Evolutionary conservation across 2,797 vertebrate genomes (phyloP).

Genomic region (Phylloscopus collybita): DNA sequence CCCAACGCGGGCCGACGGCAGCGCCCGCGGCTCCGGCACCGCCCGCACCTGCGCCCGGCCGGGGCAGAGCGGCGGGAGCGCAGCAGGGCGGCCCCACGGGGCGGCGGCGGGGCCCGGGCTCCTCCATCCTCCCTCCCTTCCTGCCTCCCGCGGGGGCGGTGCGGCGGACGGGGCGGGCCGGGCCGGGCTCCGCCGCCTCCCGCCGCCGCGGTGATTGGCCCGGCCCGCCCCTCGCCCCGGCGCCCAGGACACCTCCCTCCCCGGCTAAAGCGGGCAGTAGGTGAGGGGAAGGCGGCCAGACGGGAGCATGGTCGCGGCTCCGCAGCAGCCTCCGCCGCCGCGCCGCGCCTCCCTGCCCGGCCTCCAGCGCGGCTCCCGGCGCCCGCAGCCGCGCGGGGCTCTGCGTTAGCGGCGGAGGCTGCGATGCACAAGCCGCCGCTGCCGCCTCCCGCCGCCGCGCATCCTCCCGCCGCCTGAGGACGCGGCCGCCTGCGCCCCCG

Average conservation of each 20-base stretch:
- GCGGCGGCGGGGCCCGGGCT: background rate
- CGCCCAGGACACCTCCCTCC: slow-evolving; percentile 51
- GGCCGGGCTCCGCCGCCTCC: background rate
- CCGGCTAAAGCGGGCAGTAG: slow-evolving; percentile 62
- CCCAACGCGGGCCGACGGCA: background rate
- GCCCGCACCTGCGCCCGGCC: background rate
- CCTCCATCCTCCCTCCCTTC: background rate
- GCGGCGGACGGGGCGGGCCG: background rate
- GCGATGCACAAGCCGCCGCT: background rate
- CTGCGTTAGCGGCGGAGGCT: slow-evolving; percentile 11
- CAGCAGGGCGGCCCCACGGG: background rate
- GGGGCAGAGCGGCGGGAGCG: background rate
- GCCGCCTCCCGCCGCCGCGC: background rate
- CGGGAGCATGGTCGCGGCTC: slow-evolving; percentile 47
- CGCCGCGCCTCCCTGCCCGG: slow-evolving; percentile 11
- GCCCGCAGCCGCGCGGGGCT: slow-evolving; percentile 11
- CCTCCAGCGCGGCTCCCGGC: slow-evolving; percentile 44
- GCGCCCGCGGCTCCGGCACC: background rate
- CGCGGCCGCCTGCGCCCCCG: slow-evolving; percentile 45
- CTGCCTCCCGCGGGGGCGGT: background rate
- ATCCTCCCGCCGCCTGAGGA: slow-evolving; percentile 55
- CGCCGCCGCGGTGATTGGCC: slow-evolving; percentile 37
- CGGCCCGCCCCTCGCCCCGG: slow-evolving; percentile 45
- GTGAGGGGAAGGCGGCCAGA: slow-evolving; percentile 46
- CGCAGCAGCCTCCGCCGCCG: background rate